Base-by-base conservation (phyloP, 1,140 invertebrate species). In the Lutraria rhynchaena region DNA sequence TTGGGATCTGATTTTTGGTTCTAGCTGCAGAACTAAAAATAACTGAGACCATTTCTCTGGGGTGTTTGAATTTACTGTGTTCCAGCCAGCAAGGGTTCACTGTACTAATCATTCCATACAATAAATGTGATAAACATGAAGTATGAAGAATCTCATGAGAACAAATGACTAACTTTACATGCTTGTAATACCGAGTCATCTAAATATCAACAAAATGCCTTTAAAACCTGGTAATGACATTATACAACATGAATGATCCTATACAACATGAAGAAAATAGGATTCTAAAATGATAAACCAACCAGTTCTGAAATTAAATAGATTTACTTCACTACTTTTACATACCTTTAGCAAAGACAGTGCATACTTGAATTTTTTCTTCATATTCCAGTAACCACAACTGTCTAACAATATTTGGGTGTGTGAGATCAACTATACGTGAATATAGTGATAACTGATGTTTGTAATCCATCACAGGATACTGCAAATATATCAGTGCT, bases 301-400 rank as follows among this genome's bases (percentile, higher is more conserved):
- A 9, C 9, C 19, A n/a, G 51, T n/a, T n/a, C n/a, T n/a, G n/a
- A n/a, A n/a, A n/a, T n/a, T n/a, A n/a, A n/a, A n/a, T n/a, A n/a
- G n/a, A n/a, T n/a, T n/a, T n/a, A n/a, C n/a, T n/a, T n/a, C n/a
- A n/a, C n/a, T n/a, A n/a, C 1, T 37, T n/a, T 41, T 15, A 58
- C 41, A 44, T 51, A 80, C 76, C 76, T 80, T 19, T 63, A 22
- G 46, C 19, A 41, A 70, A 69, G 13, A 46, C 27, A 5, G 63
- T 41, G 33, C 65, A 69, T 22, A 80, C 76, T 61, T 80, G 76
- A 9, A 70, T 60, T 5, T 22, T 53, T 11, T 69, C 55, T 5
- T 80, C 65, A 70, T 58, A 69, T 49, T 44, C 76, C n/a, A 70
- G 29, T 31, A 80, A 17, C 76, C 76, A 80, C 5, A 58, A 24